Evolutionary conservation across 2,888 invertebrate genomes (phyloP).

Genomic region (Andrena flavipes): DNA sequence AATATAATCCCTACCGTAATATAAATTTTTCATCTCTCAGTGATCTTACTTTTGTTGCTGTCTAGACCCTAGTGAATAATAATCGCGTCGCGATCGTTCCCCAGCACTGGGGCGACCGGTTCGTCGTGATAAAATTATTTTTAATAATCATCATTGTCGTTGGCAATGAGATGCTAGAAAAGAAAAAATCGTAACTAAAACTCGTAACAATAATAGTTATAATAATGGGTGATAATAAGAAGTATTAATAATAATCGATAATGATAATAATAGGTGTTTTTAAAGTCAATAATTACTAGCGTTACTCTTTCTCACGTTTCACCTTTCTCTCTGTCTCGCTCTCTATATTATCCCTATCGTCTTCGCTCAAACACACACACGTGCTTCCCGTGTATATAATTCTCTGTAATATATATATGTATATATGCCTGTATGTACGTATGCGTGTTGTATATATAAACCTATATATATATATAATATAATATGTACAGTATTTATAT

Average conservation of each 20-base stretch:
- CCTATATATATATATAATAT: conserved; percentile 42
- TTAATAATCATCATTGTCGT: conserved; percentile 46
- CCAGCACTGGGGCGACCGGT: conserved; percentile 4
- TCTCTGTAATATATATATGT: conserved; percentile 19
- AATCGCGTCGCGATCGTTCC: conserved; percentile 21
- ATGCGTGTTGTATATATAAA: conserved; percentile 38
- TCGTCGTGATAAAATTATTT: conserved; percentile 58
- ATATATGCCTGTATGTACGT: conserved; percentile 29
- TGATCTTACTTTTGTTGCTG: not conserved
- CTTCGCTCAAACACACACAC: not conserved
- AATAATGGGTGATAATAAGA: conserved; percentile 53
- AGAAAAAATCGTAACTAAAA: conserved; percentile 60
- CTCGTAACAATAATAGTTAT: conserved; percentile 70
- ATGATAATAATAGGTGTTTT: conserved; percentile 55
- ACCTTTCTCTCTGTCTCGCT: conserved; percentile 32
- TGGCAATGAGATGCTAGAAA: conserved; percentile 61
- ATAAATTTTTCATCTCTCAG: conserved; percentile 13
- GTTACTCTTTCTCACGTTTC: conserved; percentile 29
- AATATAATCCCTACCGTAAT: conserved; percentile 40
- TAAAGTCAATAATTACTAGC: conserved; percentile 50
- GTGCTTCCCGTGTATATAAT: conserved; percentile 20
- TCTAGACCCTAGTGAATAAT: conserved; percentile 21
- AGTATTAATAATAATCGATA: conserved; percentile 61
- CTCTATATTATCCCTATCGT: not conserved
- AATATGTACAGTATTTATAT: conserved; percentile 65